These are phyloP conservation scores for Sebastes goodei DNA, from an alignment of 2,797 vertebrate genomes.

Conservation along the genomic window DNA sequence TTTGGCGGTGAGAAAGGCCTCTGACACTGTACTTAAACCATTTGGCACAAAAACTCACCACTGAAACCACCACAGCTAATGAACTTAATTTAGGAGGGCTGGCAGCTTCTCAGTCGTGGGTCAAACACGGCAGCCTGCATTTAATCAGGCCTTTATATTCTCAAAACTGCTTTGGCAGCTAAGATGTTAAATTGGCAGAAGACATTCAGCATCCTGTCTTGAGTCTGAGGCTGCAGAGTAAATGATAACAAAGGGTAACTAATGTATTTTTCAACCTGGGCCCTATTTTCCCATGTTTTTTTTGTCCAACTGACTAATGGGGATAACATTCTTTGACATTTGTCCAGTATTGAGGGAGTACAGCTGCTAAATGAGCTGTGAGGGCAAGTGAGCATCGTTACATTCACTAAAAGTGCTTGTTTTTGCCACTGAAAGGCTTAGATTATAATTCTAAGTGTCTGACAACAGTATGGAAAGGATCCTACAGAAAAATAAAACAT, in stretches of 20 bases:
- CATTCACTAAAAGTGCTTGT: not conserved
- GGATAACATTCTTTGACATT: not conserved
- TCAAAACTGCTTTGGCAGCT: constrained; percentile 25
- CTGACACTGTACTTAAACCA: constrained; percentile 30
- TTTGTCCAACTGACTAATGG: not conserved
- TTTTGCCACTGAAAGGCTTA: not conserved
- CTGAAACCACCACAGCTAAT: constrained; percentile 50
- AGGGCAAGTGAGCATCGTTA: not conserved
- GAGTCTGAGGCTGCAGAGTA: not conserved
- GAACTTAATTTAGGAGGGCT: constrained; percentile 45
- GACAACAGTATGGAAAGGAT: not conserved
- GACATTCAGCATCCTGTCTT: constrained; percentile 3
- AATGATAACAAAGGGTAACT: too few relatives aligned
- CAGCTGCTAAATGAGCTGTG: not conserved
- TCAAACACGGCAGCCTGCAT: constrained; percentile 14
- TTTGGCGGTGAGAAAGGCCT: not conserved
- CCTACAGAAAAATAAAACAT: too few relatives aligned
- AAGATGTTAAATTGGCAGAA: constrained; percentile 25
- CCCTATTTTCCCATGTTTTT: not conserved
- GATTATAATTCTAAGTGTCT: not conserved
- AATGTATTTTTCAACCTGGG: not conserved
- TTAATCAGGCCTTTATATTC: constrained; percentile 40
- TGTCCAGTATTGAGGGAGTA: not conserved
- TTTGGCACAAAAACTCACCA: constrained; percentile 32
- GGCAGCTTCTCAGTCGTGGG: constrained; percentile 7